Conservation (phyloP, 2,797 vertebrate species). For the Centropyge bicolor region DNA sequence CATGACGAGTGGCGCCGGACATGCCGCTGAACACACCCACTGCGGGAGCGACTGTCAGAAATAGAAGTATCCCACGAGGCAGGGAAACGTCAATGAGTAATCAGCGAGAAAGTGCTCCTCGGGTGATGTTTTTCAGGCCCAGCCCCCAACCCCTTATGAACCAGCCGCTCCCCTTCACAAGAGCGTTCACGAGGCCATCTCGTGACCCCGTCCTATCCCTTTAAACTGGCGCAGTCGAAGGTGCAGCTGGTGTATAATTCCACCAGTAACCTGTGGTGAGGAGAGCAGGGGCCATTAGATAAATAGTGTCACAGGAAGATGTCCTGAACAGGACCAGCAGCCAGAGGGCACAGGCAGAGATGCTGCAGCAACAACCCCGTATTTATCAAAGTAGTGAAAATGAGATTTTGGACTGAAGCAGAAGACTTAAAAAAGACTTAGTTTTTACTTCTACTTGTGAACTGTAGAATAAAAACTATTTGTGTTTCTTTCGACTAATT, state of each 20-base stretch:
- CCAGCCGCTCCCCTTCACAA: conserved; percentile 63
- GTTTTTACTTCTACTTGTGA: not conserved
- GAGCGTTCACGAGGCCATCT: conserved; percentile 39
- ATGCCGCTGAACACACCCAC: conserved; percentile 67
- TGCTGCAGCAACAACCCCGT: not conserved
- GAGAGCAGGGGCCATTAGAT: conserved; percentile 25
- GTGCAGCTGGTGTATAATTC: conserved; percentile 56
- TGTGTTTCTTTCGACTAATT: too few relatives aligned
- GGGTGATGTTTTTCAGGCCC: conserved; percentile 68
- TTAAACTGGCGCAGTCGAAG: conserved; percentile 52
- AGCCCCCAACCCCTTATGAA: conserved; percentile 52
- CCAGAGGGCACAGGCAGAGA: conserved; percentile 21
- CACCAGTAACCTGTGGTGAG: conserved; percentile 54
- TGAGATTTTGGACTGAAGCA: not conserved
- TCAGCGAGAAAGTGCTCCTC: conserved; percentile 74
- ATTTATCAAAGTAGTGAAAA: not conserved
- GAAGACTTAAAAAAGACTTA: not conserved
- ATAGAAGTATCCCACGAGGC: conserved; percentile 77
- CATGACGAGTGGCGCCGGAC: conserved; percentile 73
- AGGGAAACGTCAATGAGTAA: conserved; percentile 80
- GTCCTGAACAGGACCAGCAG: conserved; percentile 12
- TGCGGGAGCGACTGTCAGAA: conserved; percentile 73
- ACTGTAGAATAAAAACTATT: too few relatives aligned
- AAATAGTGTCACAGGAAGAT: conserved; percentile 31
- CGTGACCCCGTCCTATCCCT: conserved; percentile 39